phyloP scores from a whole-genome alignment of 1,140 invertebrate genomes.

The Lamellibrachia luymesi region DNA sequence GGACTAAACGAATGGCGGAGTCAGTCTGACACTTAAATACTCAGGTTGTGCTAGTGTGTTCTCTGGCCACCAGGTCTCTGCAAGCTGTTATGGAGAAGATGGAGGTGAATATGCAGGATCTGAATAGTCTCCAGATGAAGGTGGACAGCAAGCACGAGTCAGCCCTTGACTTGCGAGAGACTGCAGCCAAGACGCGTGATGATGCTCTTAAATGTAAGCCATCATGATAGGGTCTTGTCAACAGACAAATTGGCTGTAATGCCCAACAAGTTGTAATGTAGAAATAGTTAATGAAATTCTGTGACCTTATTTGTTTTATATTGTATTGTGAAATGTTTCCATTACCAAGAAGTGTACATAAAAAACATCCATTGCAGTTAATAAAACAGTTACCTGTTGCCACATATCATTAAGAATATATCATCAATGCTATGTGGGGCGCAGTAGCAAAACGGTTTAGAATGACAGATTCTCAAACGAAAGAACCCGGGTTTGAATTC shows the following conservation, averaged over 20 bases:
- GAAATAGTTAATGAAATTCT: too few species aligned
- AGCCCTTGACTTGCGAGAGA: slow-evolving; percentile 50
- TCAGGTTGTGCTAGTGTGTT: neutral
- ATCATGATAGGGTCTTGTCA: neutral
- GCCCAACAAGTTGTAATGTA: neutral
- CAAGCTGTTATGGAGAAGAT: slow-evolving; percentile 49
- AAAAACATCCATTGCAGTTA: too few species aligned
- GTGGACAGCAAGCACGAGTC: slow-evolving; percentile 44
- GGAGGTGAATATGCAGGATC: slow-evolving; percentile 45
- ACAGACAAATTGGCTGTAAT: neutral
- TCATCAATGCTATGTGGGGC: too few species aligned
- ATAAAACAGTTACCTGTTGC: neutral
- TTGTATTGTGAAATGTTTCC: too few species aligned
- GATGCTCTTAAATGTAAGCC: slow-evolving; percentile 49
- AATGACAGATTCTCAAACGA: too few species aligned
- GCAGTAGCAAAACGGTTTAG: too few species aligned
- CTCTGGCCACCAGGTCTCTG: slow-evolving; percentile 37
- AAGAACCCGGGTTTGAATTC: too few species aligned
- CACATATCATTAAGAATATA: neutral
- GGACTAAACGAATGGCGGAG: too few species aligned
- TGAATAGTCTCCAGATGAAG: slow-evolving; percentile 46
- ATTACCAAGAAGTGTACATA: too few species aligned
- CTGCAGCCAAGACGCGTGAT: slow-evolving; percentile 45
- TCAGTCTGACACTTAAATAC: too few species aligned
- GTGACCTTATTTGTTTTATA: too few species aligned